A percentile compares a stretch with the other conserved stretches of the same genome.
phyloP scores from a whole-genome alignment of 2,113 vertebrate species.

The Podilymbus podiceps region DNA sequence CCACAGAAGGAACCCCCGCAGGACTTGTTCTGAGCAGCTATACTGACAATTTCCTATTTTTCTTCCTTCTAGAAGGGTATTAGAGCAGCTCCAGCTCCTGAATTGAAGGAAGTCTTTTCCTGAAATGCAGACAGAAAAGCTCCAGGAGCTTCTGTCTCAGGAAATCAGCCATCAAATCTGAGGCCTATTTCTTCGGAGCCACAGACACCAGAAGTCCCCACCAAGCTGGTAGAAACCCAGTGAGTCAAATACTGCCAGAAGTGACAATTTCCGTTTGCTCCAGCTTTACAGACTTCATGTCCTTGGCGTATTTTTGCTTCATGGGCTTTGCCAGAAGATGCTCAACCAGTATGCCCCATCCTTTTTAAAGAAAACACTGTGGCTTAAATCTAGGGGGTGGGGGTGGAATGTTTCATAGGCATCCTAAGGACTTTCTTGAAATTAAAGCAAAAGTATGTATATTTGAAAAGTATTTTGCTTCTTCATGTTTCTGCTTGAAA shows the following conservation, averaged over 20 bases:
- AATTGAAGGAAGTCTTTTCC: constrained; percentile 29
- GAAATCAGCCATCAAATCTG: neutral
- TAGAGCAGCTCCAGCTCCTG: neutral
- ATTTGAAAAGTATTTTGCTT: neutral
- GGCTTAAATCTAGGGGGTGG: neutral
- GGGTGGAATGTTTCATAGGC: neutral
- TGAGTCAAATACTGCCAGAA: neutral
- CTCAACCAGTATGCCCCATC: neutral
- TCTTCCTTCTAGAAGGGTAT: neutral
- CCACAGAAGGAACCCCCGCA: neutral
- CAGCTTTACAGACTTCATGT: neutral
- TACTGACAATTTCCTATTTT: neutral
- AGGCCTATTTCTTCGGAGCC: neutral
- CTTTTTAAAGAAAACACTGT: neutral
- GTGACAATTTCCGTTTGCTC: neutral
- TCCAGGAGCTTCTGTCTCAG: constrained; percentile 5
- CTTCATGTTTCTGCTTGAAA: neutral
- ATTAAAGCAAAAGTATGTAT: neutral
- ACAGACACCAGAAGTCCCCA: neutral
- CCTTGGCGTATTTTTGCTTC: neutral
- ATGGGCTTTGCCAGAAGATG: neutral
- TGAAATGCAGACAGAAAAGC: neutral
- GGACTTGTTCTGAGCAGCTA: neutral
- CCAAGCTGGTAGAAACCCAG: neutral
- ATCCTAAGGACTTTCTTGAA: neutral